phyloP scores from a whole-genome alignment of 2,888 invertebrate genomes.

The Chrysolina haemoptera region DNA sequence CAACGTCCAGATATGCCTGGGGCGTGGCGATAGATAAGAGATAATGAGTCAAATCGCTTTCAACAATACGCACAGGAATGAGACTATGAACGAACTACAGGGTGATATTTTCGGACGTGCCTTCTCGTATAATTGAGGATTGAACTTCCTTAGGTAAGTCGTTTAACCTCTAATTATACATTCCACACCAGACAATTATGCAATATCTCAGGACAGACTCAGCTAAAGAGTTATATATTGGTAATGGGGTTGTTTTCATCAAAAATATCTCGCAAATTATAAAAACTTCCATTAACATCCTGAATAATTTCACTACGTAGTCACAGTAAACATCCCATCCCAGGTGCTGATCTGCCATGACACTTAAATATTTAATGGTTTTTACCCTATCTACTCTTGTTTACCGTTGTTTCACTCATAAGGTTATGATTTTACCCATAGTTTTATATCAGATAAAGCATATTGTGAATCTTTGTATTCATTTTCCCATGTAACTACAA shows the following conservation, averaged over 20 bases:
- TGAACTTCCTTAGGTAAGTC: no score
- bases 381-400: background rate
- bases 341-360: conserved; percentile 18
- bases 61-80: no score
- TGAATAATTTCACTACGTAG: background rate
- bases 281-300: conserved; percentile 14
- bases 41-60: no score
- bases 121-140: no score
- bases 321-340: conserved; percentile 15
- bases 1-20: no score
- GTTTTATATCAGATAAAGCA: background rate
- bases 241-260: conserved; percentile 7
- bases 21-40: no score
- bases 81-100: no score
- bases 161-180: background rate
- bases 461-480: conserved; percentile 1
- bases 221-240: conserved; percentile 8
- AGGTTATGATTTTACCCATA: conserved; percentile 4
- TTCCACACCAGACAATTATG: conserved; percentile 20
- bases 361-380: conserved; percentile 21
- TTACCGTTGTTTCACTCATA: background rate
- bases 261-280: conserved; percentile 20
- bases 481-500: conserved; percentile 18
- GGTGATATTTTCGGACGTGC: no score
- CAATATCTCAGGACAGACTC: conserved; percentile 26